These are phyloP conservation scores for Euglossa dilemma DNA, from an alignment of 1,140 invertebrate genomes.

Conservation along the genomic window DNA sequence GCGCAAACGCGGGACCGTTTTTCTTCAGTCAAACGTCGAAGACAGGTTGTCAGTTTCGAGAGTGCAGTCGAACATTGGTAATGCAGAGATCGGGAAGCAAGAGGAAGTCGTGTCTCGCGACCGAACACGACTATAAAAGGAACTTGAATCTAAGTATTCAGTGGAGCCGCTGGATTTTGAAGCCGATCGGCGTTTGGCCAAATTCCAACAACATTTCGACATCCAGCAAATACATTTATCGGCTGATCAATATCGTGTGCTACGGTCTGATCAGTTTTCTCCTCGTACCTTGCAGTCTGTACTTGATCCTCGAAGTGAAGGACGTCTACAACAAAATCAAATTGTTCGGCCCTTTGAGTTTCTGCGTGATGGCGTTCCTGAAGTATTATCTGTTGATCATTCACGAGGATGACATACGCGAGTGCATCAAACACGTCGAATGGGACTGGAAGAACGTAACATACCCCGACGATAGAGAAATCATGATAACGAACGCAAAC, in stretches of 20 bases:
- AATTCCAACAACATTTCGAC: neutral
- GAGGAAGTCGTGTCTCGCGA: neutral
- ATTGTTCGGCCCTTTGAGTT: constrained; percentile 67
- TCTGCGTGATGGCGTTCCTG: constrained; percentile 66
- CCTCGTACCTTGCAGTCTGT: neutral
- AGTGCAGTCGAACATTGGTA: neutral
- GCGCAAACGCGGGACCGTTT: constrained; percentile 25
- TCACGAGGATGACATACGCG: constrained; percentile 54
- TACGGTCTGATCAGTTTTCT: constrained; percentile 25
- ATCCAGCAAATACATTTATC: neutral
- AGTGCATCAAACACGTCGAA: constrained; percentile 65
- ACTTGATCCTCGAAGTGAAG: constrained; percentile 55
- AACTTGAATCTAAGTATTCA: constrained; percentile 30
- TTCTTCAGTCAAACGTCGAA: too few relatives aligned
- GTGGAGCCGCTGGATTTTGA: constrained; percentile 33
- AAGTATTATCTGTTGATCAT: constrained; percentile 66
- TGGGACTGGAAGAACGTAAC: constrained; percentile 66
- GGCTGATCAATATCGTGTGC: neutral
- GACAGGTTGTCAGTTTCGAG: neutral
- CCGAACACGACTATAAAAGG: neutral
- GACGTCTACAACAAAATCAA: constrained; percentile 61
- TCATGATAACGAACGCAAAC: constrained; percentile 45
- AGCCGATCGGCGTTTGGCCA: constrained; percentile 42
- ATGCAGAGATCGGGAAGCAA: neutral
- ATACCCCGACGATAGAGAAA: neutral